Conservation (phyloP, 2,797 vertebrate species). For the Enteromius fasciolatus region DNA sequence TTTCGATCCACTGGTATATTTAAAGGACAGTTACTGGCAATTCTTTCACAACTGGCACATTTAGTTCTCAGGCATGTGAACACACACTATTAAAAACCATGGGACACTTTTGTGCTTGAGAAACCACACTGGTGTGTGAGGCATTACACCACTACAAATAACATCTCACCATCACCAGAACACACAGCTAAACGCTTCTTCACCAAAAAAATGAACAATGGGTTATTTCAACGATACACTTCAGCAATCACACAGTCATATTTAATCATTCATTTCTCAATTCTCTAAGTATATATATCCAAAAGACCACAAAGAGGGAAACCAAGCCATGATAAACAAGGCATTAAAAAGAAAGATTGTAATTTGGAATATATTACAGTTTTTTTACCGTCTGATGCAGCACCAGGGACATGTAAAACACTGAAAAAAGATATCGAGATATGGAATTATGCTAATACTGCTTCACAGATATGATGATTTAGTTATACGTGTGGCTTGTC, state of each 20-base stretch:
- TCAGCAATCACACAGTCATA: not conserved
- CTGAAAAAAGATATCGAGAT: slow-evolving; percentile 54
- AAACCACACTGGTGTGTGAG: slow-evolving; percentile 34
- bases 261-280: not conserved
- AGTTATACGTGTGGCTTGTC: slow-evolving; percentile 56
- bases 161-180: slow-evolving; percentile 26
- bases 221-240: not conserved
- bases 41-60: slow-evolving; percentile 38
- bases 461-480: slow-evolving; percentile 57
- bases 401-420: slow-evolving; percentile 59
- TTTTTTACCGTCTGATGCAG: slow-evolving; percentile 61
- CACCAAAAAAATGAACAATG: not conserved
- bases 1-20: slow-evolving; percentile 3
- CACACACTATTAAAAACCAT: not conserved
- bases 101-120: slow-evolving; percentile 36
- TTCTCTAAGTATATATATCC: not conserved
- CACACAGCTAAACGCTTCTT: not conserved
- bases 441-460: slow-evolving; percentile 56
- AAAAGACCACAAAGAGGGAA: not conserved
- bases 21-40: slow-evolving; percentile 39
- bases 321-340: slow-evolving; percentile 6
- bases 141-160: slow-evolving; percentile 8
- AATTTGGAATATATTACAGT: slow-evolving; percentile 9
- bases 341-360: not conserved
- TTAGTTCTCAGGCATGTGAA: slow-evolving; percentile 31